phyloP scores from a whole-genome alignment of 2,797 vertebrate species.

The Furcifer pardalis region DNA sequence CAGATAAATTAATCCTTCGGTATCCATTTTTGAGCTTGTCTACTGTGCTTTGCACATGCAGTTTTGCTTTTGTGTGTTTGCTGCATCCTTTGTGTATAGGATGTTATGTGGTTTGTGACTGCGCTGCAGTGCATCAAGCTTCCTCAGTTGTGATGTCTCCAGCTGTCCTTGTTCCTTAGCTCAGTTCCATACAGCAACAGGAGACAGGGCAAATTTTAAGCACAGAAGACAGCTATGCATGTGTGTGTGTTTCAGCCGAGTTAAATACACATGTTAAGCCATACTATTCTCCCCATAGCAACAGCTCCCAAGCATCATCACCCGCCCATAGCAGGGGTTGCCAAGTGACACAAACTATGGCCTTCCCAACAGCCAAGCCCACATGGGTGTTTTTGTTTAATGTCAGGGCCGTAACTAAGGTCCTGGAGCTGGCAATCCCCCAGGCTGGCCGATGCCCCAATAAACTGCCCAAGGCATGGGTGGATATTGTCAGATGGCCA shows the following conservation, averaged over 20 bases:
- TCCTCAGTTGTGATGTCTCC: no score
- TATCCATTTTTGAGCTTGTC: neutral
- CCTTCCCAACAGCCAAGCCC: conserved; percentile 26
- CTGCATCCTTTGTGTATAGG: no score
- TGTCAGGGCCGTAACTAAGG: conserved; percentile 58
- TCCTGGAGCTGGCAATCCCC: conserved; percentile 1
- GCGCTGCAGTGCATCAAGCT: no score
- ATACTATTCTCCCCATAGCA: conserved; percentile 58
- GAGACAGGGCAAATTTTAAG: neutral
- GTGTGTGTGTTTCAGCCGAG: conserved; percentile 1
- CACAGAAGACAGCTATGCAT: neutral
- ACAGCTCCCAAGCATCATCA: conserved; percentile 66
- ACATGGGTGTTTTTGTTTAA: conserved; percentile 63
- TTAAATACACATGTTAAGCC: neutral
- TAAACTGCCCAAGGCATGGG: neutral
- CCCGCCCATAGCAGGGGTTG: conserved; percentile 71
- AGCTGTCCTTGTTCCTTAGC: no score
- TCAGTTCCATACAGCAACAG: no score
- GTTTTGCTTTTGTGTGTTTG: neutral
- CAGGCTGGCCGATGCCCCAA: conserved; percentile 32
- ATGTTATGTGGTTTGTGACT: no score
- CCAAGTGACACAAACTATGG: conserved; percentile 72
- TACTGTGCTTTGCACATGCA: neutral
- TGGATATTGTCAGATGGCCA: neutral
- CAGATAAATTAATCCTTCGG: neutral